Evolutionary conservation across 1,140 invertebrate genomes (phyloP).

Genomic region (Metaphire vulgaris): DNA sequence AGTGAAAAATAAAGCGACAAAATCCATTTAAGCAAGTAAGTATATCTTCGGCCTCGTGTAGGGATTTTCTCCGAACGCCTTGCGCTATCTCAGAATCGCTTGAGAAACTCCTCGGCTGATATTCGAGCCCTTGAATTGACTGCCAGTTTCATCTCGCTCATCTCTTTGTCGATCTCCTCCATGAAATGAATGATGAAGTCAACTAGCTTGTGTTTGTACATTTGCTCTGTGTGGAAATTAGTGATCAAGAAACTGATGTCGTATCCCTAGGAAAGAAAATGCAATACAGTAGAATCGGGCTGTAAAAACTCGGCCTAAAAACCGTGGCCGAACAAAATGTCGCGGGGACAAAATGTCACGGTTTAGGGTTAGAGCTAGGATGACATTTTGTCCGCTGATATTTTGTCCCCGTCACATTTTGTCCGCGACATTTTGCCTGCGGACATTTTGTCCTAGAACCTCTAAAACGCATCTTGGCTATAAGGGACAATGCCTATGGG

Average conservation of each 20-base stretch:
- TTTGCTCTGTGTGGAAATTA: slow-evolving; percentile 99
- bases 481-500: too few species aligned
- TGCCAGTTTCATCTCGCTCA: slow-evolving; percentile 98
- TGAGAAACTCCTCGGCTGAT: slow-evolving; percentile 97
- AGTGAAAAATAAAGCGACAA: too few species aligned
- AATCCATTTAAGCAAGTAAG: too few species aligned
- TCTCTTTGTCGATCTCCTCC: slow-evolving; percentile 99
- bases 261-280: slow-evolving; percentile 65
- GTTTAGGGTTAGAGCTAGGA: background rate
- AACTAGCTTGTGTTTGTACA: slow-evolving; percentile 99
- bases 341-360: too few species aligned
- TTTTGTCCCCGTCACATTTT: background rate
- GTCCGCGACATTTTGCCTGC: too few species aligned
- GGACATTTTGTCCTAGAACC: background rate
- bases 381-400: background rate
- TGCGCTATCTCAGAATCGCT: slow-evolving; percentile 58
- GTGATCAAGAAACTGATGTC: slow-evolving; percentile 99
- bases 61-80: background rate
- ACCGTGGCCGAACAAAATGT: background rate
- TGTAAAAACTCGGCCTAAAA: background rate
- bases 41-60: background rate
- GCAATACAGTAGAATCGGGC: too few species aligned
- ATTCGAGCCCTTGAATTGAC: slow-evolving; percentile 95
- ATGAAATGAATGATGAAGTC: slow-evolving; percentile 99
- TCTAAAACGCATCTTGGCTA: too few species aligned